Conservation (phyloP, 2,797 vertebrate species). For the Gallinago stenura region DNA sequence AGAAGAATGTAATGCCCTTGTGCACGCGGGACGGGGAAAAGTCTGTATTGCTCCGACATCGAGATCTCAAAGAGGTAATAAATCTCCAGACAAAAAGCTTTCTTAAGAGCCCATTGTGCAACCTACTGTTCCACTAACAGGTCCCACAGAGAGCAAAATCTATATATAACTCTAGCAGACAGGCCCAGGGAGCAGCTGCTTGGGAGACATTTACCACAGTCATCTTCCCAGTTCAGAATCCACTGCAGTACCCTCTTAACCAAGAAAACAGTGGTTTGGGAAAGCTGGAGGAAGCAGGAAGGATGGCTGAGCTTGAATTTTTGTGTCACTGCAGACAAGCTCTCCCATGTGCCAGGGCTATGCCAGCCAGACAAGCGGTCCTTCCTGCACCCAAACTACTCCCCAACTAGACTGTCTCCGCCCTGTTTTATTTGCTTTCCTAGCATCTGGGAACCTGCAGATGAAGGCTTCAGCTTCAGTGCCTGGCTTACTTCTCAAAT, state of each 20-base stretch:
- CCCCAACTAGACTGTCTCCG: neutral
- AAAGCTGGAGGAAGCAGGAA: neutral
- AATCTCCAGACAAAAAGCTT: neutral
- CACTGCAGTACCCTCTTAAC: neutral
- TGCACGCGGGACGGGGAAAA: neutral
- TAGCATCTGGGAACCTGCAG: neutral
- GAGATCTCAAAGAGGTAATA: neutral
- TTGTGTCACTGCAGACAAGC: neutral
- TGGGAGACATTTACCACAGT: neutral
- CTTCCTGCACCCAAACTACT: neutral
- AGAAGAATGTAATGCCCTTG: neutral
- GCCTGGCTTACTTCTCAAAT: neutral
- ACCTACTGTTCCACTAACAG: neutral
- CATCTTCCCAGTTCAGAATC: neutral
- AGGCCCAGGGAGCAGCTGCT: neutral
- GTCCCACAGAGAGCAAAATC: neutral
- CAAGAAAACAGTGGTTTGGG: neutral
- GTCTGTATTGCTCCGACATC: neutral
- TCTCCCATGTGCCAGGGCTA: neutral
- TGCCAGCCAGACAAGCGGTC: fast-evolving
- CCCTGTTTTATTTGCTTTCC: neutral
- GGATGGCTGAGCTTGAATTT: neutral
- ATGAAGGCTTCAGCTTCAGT: neutral
- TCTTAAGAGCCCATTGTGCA: neutral
- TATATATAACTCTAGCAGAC: neutral